These are phyloP conservation scores for Xenopus laevis DNA, from an alignment of 2,113 vertebrate species.

Conservation along the genomic window DNA sequence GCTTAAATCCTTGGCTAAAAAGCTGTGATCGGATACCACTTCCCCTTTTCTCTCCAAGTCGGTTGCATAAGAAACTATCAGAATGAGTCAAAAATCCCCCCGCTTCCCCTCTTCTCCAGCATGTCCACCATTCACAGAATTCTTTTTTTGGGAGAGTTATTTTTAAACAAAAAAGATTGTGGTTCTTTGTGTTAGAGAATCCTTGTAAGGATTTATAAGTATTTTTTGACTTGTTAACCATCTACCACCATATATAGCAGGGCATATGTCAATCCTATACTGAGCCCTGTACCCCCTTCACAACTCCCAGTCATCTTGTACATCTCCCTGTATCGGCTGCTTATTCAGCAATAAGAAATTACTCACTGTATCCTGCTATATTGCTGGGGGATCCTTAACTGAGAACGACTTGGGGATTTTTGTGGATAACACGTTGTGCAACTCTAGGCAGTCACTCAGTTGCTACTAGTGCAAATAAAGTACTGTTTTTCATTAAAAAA, in stretches of 20 bases:
- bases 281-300: not conserved
- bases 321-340: not conserved
- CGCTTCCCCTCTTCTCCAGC: slow-evolving; percentile 34
- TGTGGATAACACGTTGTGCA: no score
- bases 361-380: not conserved
- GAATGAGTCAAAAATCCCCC: slow-evolving; percentile 59
- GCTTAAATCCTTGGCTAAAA: slow-evolving; percentile 53
- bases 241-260: not conserved
- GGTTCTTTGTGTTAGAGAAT: not conserved
- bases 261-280: not conserved
- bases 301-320: not conserved
- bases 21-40: slow-evolving; percentile 50
- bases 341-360: not conserved
- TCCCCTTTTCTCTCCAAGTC: slow-evolving; percentile 58
- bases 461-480: no score
- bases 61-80: slow-evolving; percentile 59
- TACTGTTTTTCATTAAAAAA: no score
- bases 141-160: slow-evolving; percentile 5
- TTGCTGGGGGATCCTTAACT: no score
- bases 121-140: slow-evolving; percentile 8
- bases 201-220: no score
- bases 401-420: no score
- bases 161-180: not conserved
- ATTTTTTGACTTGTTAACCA: no score
- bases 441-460: no score